Percentiles rank a stretch among this genome's conserved stretches.
Evolutionary conservation across 1,140 invertebrate species (phyloP).

Genomic region (Popillia japonica): DNA sequence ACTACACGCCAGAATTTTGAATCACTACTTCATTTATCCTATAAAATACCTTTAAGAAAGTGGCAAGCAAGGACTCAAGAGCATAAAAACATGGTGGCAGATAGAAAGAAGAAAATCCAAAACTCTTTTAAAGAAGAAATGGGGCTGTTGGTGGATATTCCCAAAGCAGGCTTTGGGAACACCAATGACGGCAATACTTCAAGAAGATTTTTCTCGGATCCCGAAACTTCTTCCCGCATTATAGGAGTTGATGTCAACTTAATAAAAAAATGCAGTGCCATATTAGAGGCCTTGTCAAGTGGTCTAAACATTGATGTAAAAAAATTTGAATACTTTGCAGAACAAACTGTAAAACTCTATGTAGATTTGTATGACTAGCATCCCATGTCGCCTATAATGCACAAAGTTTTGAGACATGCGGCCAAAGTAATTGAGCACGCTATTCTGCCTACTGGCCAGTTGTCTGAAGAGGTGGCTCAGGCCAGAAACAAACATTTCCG

Average conservation of each 20-base stretch:
- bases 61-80: too few species aligned
- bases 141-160: slow-evolving; percentile 55
- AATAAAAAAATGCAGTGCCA: slow-evolving; percentile 42
- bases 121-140: slow-evolving; percentile 51
- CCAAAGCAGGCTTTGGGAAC: slow-evolving; percentile 56
- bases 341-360: not conserved
- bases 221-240: slow-evolving; percentile 48
- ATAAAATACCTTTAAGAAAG: too few species aligned
- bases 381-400: slow-evolving; percentile 2
- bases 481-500: not conserved
- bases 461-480: too few species aligned
- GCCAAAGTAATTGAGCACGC: not conserved
- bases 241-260: slow-evolving; percentile 46
- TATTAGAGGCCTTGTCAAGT: slow-evolving; percentile 40
- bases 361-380: not conserved
- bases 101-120: slow-evolving; percentile 56
- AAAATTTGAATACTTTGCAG: not conserved
- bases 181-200: slow-evolving; percentile 58
- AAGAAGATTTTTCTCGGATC: slow-evolving; percentile 56
- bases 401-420: slow-evolving; percentile 10
- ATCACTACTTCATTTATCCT: too few species aligned
- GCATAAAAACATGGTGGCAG: slow-evolving; percentile 33
- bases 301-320: slow-evolving; percentile 12
- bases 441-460: not conserved
- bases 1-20: too few species aligned